Evolutionary conservation across 2,113 vertebrate genomes (phyloP).

Genomic region (Meriones unguiculatus): DNA sequence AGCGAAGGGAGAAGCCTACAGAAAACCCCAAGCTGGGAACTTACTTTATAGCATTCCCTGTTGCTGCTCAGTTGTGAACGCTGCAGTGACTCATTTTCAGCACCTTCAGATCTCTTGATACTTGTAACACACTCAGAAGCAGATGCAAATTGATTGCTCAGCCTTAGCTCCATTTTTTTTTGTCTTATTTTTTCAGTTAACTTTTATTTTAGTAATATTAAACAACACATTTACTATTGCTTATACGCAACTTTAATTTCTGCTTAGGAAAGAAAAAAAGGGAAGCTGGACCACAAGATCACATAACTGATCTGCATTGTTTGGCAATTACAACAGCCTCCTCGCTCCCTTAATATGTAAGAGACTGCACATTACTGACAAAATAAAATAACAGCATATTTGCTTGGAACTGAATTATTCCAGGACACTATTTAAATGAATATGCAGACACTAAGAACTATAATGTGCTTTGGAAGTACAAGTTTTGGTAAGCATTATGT

Average conservation of each 20-base stretch:
- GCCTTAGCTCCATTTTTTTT: background rate
- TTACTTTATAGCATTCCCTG: slow-evolving; percentile 60
- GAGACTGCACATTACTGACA: background rate
- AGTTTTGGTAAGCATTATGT: background rate
- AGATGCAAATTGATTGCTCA: slow-evolving; percentile 67
- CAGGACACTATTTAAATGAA: background rate
- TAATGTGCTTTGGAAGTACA: background rate
- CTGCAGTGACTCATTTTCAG: slow-evolving; percentile 73
- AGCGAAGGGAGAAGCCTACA: slow-evolving; percentile 56
- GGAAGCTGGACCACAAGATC: background rate
- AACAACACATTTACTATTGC: slow-evolving; percentile 52
- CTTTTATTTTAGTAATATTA: slow-evolving; percentile 59
- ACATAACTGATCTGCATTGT: background rate
- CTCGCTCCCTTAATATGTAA: background rate
- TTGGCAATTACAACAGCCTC: background rate
- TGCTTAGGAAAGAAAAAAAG: background rate
- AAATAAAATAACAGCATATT: background rate
- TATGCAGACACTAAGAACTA: background rate
- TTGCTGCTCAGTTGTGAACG: slow-evolving; percentile 60
- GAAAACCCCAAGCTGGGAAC: slow-evolving; percentile 61
- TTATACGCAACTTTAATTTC: slow-evolving; percentile 44
- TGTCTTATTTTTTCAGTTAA: background rate
- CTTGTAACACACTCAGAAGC: slow-evolving; percentile 70
- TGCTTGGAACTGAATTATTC: slow-evolving; percentile 23
- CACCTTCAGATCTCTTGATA: slow-evolving; percentile 67